These are phyloP conservation scores for Odontocerum albicorne DNA, from an alignment of 2,888 invertebrate genomes.

Conservation along the genomic window DNA sequence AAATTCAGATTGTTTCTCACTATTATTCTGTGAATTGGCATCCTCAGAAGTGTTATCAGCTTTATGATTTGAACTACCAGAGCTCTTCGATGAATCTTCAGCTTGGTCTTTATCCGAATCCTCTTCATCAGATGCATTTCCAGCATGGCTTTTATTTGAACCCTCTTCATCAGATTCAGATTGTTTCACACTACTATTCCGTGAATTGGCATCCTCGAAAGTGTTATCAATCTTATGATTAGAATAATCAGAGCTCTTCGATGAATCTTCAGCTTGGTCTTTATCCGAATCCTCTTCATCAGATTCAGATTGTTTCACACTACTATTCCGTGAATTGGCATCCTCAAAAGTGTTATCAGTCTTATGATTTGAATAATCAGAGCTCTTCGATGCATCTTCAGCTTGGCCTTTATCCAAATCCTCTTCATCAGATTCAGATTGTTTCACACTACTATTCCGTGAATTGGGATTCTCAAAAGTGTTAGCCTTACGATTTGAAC, in stretches of 20 bases:
- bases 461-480: conserved; percentile 23
- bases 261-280: neutral
- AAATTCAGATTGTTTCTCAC: neutral
- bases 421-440: too few species aligned
- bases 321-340: neutral
- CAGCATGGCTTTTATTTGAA: neutral
- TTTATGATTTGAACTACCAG: neutral
- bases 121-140: neutral
- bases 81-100: neutral
- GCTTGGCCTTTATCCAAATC: neutral
- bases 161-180: too few species aligned
- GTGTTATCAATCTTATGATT: conserved; percentile 19
- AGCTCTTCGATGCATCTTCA: neutral
- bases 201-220: conserved; percentile 22
- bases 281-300: neutral
- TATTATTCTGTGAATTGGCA: neutral
- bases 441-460: too few species aligned
- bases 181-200: too few species aligned
- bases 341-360: neutral
- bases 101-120: neutral
- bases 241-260: conserved; percentile 1
- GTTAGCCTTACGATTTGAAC: conserved; percentile 9
- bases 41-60: neutral
- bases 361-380: neutral
- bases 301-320: neutral